These are phyloP conservation scores for human DNA, from an alignment of 2,113 vertebrate species.

Conservation along the genomic window DNA sequence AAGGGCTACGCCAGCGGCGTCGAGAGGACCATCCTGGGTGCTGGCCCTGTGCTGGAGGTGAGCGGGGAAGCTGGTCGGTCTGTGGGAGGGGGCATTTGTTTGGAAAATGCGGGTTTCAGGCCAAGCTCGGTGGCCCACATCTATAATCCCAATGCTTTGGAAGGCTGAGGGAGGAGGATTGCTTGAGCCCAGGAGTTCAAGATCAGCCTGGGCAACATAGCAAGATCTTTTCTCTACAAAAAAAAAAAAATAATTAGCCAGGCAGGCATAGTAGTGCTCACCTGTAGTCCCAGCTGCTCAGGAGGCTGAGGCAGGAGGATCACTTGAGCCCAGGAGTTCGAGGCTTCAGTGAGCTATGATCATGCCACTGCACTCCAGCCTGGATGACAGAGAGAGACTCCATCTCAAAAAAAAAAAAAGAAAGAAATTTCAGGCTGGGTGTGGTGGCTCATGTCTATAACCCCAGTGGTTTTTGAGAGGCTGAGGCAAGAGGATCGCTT, in stretches of 20 bases:
- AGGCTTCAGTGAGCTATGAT: neutral
- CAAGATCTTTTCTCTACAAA: neutral
- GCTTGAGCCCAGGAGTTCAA: neutral
- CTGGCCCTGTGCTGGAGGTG: constrained; percentile 96
- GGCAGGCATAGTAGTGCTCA: neutral
- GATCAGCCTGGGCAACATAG: neutral
- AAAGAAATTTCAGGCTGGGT: neutral
- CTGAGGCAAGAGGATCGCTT: neutral
- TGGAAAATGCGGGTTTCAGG: fast-evolving
- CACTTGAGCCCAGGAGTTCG: neutral
- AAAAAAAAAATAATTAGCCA: neutral
- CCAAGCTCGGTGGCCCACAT: neutral
- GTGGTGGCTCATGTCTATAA: neutral
- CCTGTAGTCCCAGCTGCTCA: neutral
- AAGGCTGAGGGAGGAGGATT: neutral
- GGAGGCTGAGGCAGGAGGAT: neutral
- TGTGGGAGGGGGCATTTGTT: neutral
- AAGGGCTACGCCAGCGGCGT: constrained; percentile 92
- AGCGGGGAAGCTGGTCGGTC: neutral
- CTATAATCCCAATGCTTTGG: neutral
- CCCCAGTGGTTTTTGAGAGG: neutral
- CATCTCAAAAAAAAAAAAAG: neutral
- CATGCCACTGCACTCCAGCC: neutral
- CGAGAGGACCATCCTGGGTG: constrained; percentile 94
- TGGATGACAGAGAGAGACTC: neutral